phyloP scores from a whole-genome alignment of 2,797 vertebrate genomes.

The Amblyopsis hoosieri region DNA sequence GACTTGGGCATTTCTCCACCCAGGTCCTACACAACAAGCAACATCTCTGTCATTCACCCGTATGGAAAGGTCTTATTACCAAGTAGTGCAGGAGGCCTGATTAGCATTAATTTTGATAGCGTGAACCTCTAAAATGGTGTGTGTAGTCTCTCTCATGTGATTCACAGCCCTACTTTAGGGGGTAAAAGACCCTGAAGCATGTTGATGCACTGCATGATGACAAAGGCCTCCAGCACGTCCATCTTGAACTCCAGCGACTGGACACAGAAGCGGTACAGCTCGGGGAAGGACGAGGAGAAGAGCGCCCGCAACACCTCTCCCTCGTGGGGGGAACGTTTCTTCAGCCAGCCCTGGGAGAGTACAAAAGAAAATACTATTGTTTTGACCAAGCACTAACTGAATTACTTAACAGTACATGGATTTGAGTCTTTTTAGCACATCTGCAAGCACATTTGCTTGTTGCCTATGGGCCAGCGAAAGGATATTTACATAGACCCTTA shows the following conservation, averaged over 20 bases:
- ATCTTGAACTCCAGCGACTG: constrained; percentile 89
- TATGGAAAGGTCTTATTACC: too few species aligned
- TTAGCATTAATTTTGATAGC: not conserved
- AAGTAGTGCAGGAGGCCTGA: not conserved
- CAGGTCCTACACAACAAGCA: constrained; percentile 80
- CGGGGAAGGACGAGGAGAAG: constrained; percentile 85
- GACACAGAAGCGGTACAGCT: constrained; percentile 84
- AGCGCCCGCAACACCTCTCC: constrained; percentile 82
- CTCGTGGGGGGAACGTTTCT: constrained; percentile 82
- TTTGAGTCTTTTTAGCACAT: too few species aligned
- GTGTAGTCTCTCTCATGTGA: constrained; percentile 1
- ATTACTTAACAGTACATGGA: too few species aligned
- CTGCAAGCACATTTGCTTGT: too few species aligned
- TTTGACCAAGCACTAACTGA: too few species aligned
- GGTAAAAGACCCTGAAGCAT: constrained; percentile 93
- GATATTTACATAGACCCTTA: too few species aligned
- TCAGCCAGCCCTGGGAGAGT: constrained; percentile 86
- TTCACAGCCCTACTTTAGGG: constrained; percentile 76
- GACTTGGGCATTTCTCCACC: constrained; percentile 78
- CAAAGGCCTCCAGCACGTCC: constrained; percentile 91
- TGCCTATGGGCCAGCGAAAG: too few species aligned
- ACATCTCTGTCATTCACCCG: too few species aligned
- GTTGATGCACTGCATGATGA: constrained; percentile 90
- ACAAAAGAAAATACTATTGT: too few species aligned
- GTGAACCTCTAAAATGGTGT: not conserved